Evolutionary conservation across 2,113 vertebrate species (phyloP), one percentile per base, ranked within the genome.

Genomic region (Hemiscyllium ocellatum): DNA sequence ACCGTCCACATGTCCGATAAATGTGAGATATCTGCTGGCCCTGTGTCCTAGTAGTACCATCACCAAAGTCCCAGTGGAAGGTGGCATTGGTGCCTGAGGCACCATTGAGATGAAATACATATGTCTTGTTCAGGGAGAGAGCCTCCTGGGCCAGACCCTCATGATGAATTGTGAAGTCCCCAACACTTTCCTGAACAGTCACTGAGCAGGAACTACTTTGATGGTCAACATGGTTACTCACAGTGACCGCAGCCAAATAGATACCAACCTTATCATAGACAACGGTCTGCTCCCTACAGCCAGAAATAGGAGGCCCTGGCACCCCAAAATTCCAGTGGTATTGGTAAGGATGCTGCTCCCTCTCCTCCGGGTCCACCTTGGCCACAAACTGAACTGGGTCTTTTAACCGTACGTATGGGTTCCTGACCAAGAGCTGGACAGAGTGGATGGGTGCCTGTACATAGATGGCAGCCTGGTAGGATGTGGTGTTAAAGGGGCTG

Each of bases 21-120:
- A 96, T 83, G 70, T 98, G 97, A 2, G 97, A 97, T 24, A 96
- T 69, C 7, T 97, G 97, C 52, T 65, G 95, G 33, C 96, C 96
- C 33, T 95, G 85, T 80, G 96, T 96, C 0, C 13, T 37, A 3
- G 94, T 76, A 13, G 97, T 97, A 4, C 96, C 97, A 70, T 98
- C 98, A 86, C 98, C 98, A 97, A 98, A 98, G 95, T 98, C 97
- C 98, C 98, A 98, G 12, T 96, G 37, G 95, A 97, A 96, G 10
- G 97, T 96, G 70, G 97, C 97, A 83, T 96, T 96, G 93, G 96
- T 97, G 24, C 97, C 97, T n/a, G 83, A 50, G 83, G 69, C 96
- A 86, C 95, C 86, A 0, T 86, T 80, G 7, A 97, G 97, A 97
- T 96, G 97, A 96, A 98, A 98, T 13, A 78, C 86, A 1, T 96